Evolutionary conservation across 2,113 vertebrate genomes (phyloP), one percentile per base, ranked within the genome.

Genomic region (Hystrix brachyura): DNA sequence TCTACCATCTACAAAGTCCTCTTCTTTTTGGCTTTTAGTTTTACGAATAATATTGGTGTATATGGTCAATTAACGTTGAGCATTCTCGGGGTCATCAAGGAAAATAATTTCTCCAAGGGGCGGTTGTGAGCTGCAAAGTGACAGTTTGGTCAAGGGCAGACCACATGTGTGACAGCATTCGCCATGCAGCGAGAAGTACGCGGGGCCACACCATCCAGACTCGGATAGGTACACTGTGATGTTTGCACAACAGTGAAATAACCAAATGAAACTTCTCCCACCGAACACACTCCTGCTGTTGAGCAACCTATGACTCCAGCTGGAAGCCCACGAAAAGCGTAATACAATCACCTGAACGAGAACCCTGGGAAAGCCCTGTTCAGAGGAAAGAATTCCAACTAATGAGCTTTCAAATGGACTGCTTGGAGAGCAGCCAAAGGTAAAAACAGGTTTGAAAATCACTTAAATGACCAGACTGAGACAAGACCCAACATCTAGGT

Each of bases 351-450:
- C 62, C 55, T 96, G 78, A 96, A 96, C 55, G 64, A 91, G 94
- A 89, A 92, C 46, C 91, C 91, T 80, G 76, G 84, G 84, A 97
- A 96, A 96, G 91, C 53, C 83, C 71, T 82, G 32, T 34, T 89
- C 43, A 93, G 86, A 96, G 53, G 94, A 46, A 91, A 93, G 92
- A 81, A 71, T 43, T 86, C 60, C 43, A 79, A 87, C 87, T 94
- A 94, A 91, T 25, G 86, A 82, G 57, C 65, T 94, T 96, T 38
- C 80, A 95, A 97, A 97, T 95, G 85, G 87, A 92, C 18, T 87
- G 29, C 55, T n/a, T 94, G 94, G 98, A 96, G 95, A 93, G 93
- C 57, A 80, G 94, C 93, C 97, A 96, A 96, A 95, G 64, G 82
- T 85, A 64, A 90, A 94, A 82, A 76, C 18, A 87, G 88, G 60